phyloP scores from a whole-genome alignment of 2,113 vertebrate species.

The Chamaea fasciata region DNA sequence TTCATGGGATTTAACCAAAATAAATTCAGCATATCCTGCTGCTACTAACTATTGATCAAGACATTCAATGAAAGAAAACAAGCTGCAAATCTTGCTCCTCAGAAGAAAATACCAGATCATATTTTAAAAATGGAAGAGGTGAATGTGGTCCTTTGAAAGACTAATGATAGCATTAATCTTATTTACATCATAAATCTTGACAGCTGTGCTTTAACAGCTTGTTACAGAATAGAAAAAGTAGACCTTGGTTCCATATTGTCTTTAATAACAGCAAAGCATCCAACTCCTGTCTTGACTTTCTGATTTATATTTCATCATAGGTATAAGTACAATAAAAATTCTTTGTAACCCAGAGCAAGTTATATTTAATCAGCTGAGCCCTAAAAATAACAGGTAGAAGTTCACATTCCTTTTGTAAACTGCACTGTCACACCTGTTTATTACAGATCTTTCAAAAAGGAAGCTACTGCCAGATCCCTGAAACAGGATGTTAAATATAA shows the following conservation, averaged over 20 bases:
- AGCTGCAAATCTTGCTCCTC: background rate
- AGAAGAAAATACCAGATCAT: background rate
- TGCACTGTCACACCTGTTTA: background rate
- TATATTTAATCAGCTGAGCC: background rate
- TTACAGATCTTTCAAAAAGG: background rate
- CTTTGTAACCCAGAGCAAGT: background rate
- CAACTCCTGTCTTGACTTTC: background rate
- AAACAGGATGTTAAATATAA: constrained; percentile 36
- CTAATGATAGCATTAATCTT: background rate
- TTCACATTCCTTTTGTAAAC: background rate
- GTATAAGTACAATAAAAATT: background rate
- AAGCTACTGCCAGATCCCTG: background rate
- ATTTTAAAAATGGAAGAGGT: background rate
- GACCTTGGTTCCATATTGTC: background rate
- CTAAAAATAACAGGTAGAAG: constrained; percentile 15
- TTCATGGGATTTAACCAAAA: background rate
- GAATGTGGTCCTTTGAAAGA: background rate
- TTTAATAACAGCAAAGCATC: background rate
- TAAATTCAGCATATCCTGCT: background rate
- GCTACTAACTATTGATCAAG: background rate
- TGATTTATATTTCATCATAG: background rate
- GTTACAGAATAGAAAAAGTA: background rate
- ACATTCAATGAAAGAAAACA: constrained; percentile 12
- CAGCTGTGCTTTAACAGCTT: background rate
- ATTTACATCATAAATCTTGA: background rate